Base-by-base conservation (phyloP, 1,140 invertebrate species). In the Theocolax elegans region DNA sequence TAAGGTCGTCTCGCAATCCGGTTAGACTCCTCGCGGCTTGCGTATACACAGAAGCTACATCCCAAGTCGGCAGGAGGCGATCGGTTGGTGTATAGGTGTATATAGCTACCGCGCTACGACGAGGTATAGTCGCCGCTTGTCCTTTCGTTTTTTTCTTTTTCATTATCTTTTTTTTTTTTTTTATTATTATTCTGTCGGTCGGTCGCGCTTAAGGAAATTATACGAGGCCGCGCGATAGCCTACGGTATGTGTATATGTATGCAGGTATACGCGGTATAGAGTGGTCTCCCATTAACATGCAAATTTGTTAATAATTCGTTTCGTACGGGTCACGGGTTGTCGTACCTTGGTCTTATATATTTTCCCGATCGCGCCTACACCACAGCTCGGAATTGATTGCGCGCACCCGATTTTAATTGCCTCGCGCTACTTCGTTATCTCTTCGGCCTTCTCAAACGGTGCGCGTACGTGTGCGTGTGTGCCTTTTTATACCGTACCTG, bases 241-340 rank as follows among this genome's bases (percentile, higher is more conserved):
- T 13, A 35, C 10, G 31, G 31, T 35, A 35, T 35, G 10, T 35
- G 10, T 35, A 35, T 35, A 35, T 35, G 31, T 35, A 35, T 35
- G 31, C 10, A 35, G 4, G 31, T 35, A 35, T 10, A 77, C 74
- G 79, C 79, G 76, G n/a, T 67, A 71, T 35, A 60, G 27, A 44
- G 23, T 19, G 75, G 79, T 85, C n/a, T n/a, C 83, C 79, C 83
- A 85, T 85, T 85, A 85, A 85, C 76, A 84, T 85, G 83, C 83
- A 85, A 84, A 85, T 85, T 81, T 66, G 76, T 80, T 81, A 83
- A 83, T 83, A 84, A 83, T 84, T 84, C 77, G 15, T 29, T 35
- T 76, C 74, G 69, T 70, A 71, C 75, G 76, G 74, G 74, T 75
- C 79, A 75, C 77, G 74, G 74, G 76, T 81, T 80, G 79, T 82